Evolutionary conservation across 2,888 invertebrate genomes (phyloP), one percentile per base, ranked within the genome.

Genomic region (Drosophila lacicola): DNA sequence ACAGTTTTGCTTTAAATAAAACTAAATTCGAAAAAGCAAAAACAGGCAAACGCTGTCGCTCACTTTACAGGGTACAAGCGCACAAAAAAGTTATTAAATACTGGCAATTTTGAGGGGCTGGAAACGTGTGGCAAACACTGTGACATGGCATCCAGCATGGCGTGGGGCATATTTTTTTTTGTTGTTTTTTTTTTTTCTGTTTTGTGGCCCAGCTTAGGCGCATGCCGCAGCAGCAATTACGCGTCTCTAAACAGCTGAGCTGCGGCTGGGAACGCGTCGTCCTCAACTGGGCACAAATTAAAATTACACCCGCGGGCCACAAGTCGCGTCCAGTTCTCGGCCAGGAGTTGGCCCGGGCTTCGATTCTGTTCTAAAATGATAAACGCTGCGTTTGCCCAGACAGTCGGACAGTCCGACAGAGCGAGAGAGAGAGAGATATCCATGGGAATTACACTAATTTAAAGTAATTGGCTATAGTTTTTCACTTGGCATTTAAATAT

Each of bases 361-460:
- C 47, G 41, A 54, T 61, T 58, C 69, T 64, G 47, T 56, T 46
- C 46, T 56, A 74, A 65, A 82, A 76, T 80, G 78, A 73, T 78
- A 76, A 76, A 73, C 75, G 61, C 70, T 64, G 66, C 50, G 49
- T 8, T 37, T 61, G 70, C 54, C 49, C 70, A 66, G 65, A 62
- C 61, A 55, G 33, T 17, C 21, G 70, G 68, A 61, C 68, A 68
- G 14, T 34, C 11, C 45, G 37, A 21, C 33, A 11, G 45, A 49
- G 47, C 39, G 61, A 37, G 14, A 25, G 54, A n/a, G n/a, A 29
- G 51, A 51, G 41, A 13, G 11, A 25, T 58, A 56, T 29, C 80
- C 90, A 88, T 91, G 91, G 89, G 91, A 91, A 91, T 91, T 91
- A 89, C 91, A 90, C 91, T 91, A 91, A 91, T 91, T 91, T 91